phyloP scores from a whole-genome alignment of 2,797 vertebrate species.

The Australoheros facetus region DNA sequence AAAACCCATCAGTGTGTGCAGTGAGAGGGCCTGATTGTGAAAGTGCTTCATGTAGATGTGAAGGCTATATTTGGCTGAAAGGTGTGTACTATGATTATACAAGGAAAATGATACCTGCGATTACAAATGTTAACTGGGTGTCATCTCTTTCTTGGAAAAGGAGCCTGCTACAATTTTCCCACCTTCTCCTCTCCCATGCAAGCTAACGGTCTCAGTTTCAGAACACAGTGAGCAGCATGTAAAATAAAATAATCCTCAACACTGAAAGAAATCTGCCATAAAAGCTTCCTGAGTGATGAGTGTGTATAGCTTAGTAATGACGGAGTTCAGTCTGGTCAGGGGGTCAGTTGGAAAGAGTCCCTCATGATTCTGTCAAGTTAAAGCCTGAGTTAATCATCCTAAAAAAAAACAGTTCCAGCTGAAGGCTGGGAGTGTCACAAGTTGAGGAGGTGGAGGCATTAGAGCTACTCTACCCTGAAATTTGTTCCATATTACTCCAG shows the following conservation, averaged over 20 bases:
- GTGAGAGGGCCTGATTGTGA: conserved; percentile 14
- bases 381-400: background rate
- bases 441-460: too few relatives aligned
- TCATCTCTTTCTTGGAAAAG: conserved; percentile 56
- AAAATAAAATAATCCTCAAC: background rate
- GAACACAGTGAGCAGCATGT: background rate
- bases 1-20: fast-evolving
- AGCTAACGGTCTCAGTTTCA: conserved; percentile 16
- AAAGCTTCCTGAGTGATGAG: background rate
- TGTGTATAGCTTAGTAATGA: background rate
- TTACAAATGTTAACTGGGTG: conserved; percentile 62
- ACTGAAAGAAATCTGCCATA: background rate
- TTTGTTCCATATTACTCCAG: too few relatives aligned
- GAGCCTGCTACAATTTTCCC: conserved; percentile 31
- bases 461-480: too few relatives aligned
- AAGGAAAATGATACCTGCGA: conserved; percentile 63
- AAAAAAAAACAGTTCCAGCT: too few relatives aligned
- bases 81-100: conserved; percentile 68
- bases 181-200: conserved; percentile 15
- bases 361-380: too few relatives aligned
- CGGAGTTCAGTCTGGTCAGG: background rate
- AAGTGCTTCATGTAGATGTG: conserved; percentile 31
- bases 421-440: too few relatives aligned
- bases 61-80: conserved; percentile 67
- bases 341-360: too few relatives aligned